Conservation (phyloP, 2,113 vertebrate species). For the Hylia prasina region DNA sequence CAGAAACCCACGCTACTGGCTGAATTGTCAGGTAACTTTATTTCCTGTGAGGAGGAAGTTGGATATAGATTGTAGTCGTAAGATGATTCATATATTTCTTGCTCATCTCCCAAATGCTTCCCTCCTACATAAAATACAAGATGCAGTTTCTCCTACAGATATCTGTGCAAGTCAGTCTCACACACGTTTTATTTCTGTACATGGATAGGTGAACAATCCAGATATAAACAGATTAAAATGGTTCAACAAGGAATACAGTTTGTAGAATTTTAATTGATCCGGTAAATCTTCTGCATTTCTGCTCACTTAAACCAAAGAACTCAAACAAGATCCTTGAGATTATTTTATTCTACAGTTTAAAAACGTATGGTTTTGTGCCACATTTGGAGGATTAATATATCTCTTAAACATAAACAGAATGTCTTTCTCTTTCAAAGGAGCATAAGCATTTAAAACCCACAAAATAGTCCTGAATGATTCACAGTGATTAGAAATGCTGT, state of each 20-base stretch:
- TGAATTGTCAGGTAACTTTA: slow-evolving; percentile 47
- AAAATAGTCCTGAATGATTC: background rate
- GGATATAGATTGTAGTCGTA: slow-evolving; percentile 18
- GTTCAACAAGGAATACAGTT: background rate
- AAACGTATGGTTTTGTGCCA: background rate
- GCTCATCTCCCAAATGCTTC: slow-evolving; percentile 37
- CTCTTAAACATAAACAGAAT: background rate
- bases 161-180: slow-evolving; percentile 10
- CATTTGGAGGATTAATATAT: background rate
- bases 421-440: background rate
- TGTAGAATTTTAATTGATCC: background rate
- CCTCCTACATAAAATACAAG: slow-evolving; percentile 20
- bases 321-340: background rate
- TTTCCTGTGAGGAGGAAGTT: slow-evolving; percentile 36
- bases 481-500: background rate
- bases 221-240: slow-evolving; percentile 13
- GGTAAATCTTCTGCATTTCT: background rate
- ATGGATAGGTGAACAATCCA: background rate
- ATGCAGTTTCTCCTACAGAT: background rate
- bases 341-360: background rate
- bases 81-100: slow-evolving; percentile 46
- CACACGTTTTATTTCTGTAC: slow-evolving; percentile 10
- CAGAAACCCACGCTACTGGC: slow-evolving; percentile 11
- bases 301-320: background rate
- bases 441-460: background rate